These are phyloP conservation scores for Gallirallus australis DNA, from an alignment of 2,797 vertebrate species.

Conservation along the genomic window DNA sequence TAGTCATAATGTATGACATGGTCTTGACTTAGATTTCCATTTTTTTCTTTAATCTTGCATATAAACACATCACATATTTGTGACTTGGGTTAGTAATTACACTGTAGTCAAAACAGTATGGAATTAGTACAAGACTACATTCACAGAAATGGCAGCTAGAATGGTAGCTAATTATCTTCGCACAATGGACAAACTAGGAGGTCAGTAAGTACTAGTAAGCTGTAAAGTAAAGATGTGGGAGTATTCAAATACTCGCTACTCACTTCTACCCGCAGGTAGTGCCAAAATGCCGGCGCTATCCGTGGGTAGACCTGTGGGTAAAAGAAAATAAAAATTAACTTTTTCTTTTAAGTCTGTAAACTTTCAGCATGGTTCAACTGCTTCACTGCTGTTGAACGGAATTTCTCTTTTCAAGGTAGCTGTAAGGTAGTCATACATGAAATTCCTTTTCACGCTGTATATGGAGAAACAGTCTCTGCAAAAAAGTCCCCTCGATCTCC, in stretches of 20 bases:
- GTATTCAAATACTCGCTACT: constrained; percentile 76
- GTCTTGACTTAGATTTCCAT: constrained; percentile 14
- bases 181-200: constrained; percentile 51
- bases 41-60: constrained; percentile 16
- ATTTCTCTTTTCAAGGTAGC: background rate
- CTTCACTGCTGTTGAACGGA: background rate
- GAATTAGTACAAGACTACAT: constrained; percentile 42
- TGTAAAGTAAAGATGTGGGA: constrained; percentile 60
- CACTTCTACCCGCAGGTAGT: constrained; percentile 84
- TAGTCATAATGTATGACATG: constrained; percentile 46
- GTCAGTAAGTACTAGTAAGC: constrained; percentile 43
- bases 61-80: background rate
- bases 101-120: constrained; percentile 24
- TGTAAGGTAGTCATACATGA: background rate
- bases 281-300: constrained; percentile 83
- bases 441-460: background rate
- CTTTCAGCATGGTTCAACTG: background rate
- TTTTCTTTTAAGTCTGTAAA: constrained; percentile 63
- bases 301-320: constrained; percentile 80
- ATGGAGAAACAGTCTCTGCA: background rate
- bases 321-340: constrained; percentile 79
- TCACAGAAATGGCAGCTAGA: constrained; percentile 65
- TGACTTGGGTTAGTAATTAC: constrained; percentile 45
- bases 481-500: background rate
- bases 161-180: constrained; percentile 50